Evolutionary conservation across 2,888 invertebrate species (phyloP), one percentile per base, ranked within the genome.

Genomic region (Erpobdella octoculata): DNA sequence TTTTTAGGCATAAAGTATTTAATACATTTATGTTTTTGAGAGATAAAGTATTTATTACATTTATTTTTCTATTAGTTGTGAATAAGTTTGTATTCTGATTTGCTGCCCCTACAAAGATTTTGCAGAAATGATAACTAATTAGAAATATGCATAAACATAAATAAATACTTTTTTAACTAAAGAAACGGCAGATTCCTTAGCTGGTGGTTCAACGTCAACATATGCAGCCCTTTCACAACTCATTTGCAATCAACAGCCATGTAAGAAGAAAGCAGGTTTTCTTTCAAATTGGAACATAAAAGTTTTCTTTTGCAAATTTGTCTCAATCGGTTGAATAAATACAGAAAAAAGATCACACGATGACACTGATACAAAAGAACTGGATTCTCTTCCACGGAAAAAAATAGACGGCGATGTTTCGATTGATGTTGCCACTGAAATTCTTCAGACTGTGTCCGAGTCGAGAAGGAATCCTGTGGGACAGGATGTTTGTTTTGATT

Each of bases 371-470:
- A 4, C 53, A 1, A 53, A 53, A 28, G 53, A 53, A 21, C 8
- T 15, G 21, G 53, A 53, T 6, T 12, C 53, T 28, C 67, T 68
- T 6, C 59, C 68, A 75, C 78, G 79, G 70, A 78, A 78, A 72
- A 79, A 78, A 73, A 76, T 81, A 18, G 82, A 80, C 46, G 83
- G 82, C 73, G 93, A 93, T 85, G 86, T 92, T 70, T 87, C 89
- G 59, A 88, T 89, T 73, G 89, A 91, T 12, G 88, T 89, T 0
- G 89, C 93, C 0, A 87, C 89, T 4, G 89, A 91, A 78, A 90
- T 93, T 46, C 88, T 93, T 64, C 89, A 90, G 62, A 89, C 89
- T 25, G 90, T 93, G 74, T 88, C 88, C 70, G 25, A 61, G n/a
- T n/a, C n/a, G n/a, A n/a, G n/a, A n/a, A n/a, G n/a, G n/a, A n/a